phyloP scores from a whole-genome alignment of 2,888 invertebrate species.

The Augochlorella aurata region DNA sequence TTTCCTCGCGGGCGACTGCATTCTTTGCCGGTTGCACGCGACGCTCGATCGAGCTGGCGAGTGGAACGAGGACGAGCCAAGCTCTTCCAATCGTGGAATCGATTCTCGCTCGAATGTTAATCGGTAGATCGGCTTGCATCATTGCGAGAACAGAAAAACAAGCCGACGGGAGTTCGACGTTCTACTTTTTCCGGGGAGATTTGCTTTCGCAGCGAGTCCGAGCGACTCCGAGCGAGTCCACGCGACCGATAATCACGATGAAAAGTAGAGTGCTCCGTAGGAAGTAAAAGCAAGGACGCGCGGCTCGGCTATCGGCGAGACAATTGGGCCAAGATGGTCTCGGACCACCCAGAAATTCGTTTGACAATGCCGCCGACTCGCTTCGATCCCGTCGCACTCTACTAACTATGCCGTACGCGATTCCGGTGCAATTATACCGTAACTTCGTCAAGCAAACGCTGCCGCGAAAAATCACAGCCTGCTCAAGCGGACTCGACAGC shows the following conservation, averaged over 20 bases:
- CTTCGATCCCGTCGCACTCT: conserved; percentile 48
- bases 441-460: not conserved
- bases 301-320: conserved; percentile 6
- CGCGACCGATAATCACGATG: conserved; percentile 1
- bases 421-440: conserved; percentile 18
- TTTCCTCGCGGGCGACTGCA: conserved; percentile 1
- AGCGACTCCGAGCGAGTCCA: not conserved
- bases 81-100: not conserved
- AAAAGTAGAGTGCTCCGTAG: conserved; percentile 21
- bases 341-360: conserved; percentile 44
- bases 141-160: not conserved
- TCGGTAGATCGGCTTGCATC: not conserved
- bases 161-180: not conserved
- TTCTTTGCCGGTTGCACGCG: not conserved
- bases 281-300: conserved; percentile 33
- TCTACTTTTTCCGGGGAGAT: conserved; percentile 30
- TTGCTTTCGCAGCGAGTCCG: conserved; percentile 18
- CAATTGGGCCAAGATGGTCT: conserved; percentile 28
- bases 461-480: not conserved
- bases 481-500: not conserved
- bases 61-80: not conserved
- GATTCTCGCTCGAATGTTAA: conserved; percentile 5
- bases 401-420: conserved; percentile 53
- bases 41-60: not conserved
- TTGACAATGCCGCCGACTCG: conserved; percentile 29